Conservation (phyloP, 2,113 vertebrate species). For the Ramphastos sulfuratus region DNA sequence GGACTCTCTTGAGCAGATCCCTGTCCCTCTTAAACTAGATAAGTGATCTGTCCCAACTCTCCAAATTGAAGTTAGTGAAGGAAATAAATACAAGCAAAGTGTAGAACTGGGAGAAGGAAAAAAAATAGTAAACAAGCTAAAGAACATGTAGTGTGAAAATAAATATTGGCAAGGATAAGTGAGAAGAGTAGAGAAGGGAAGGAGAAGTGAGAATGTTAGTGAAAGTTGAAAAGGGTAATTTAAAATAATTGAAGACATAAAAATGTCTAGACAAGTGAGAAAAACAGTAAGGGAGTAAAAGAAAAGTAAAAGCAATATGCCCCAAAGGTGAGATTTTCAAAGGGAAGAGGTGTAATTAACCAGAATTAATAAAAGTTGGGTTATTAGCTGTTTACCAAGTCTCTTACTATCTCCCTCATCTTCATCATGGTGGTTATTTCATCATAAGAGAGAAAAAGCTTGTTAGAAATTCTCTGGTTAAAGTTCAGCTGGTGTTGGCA, state of each 20-base stretch:
- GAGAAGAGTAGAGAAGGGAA: background rate
- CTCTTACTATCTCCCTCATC: background rate
- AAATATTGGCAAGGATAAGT: background rate
- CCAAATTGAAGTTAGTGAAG: background rate
- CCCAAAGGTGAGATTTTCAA: conserved; percentile 41
- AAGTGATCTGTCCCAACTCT: background rate
- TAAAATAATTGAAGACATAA: background rate
- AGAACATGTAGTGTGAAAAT: background rate
- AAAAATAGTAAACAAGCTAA: background rate
- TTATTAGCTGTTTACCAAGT: background rate
- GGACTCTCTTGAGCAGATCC: too few species aligned
- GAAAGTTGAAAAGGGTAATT: background rate
- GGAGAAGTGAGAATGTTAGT: background rate
- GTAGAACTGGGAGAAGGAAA: background rate
- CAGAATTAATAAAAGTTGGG: background rate
- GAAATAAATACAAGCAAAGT: background rate
- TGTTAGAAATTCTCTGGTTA: background rate
- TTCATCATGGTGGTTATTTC: background rate
- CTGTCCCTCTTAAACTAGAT: too few species aligned
- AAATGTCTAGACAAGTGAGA: background rate
- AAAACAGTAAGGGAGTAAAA: background rate
- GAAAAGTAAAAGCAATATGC: background rate
- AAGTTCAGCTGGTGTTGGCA: background rate
- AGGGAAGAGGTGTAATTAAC: background rate
- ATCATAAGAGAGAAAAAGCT: background rate